These are phyloP conservation scores for Bibio marci DNA, from an alignment of 2,888 invertebrate genomes.

Conservation along the genomic window DNA sequence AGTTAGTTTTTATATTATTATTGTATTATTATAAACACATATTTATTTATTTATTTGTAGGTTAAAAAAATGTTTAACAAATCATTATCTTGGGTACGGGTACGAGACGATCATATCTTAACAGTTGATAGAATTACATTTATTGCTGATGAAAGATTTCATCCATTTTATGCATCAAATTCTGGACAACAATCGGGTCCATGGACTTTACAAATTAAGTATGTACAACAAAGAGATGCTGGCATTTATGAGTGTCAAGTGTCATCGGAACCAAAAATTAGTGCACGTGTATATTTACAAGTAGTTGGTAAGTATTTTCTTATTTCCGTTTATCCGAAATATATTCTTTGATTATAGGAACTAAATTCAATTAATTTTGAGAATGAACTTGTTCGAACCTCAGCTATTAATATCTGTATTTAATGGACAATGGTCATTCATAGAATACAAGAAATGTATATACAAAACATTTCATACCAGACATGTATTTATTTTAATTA, in stretches of 20 bases:
- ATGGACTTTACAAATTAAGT: slow-evolving; percentile 84
- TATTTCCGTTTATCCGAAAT: too few relatives aligned
- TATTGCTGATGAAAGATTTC: slow-evolving; percentile 85
- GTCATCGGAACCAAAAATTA: slow-evolving; percentile 87
- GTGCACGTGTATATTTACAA: slow-evolving; percentile 79
- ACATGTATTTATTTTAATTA: too few relatives aligned
- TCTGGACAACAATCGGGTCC: slow-evolving; percentile 38
- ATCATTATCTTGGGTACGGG: slow-evolving; percentile 83
- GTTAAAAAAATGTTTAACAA: slow-evolving; percentile 82
- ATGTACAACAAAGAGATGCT: slow-evolving; percentile 77
- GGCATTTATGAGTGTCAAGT: slow-evolving; percentile 91
- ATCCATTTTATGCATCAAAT: slow-evolving; percentile 62
- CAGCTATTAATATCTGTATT: too few relatives aligned
- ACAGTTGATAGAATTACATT: slow-evolving; percentile 74
- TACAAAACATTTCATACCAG: too few relatives aligned
- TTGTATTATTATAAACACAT: too few relatives aligned
- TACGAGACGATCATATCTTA: slow-evolving; percentile 77
- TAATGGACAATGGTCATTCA: too few relatives aligned
- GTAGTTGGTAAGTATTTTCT: slow-evolving; percentile 61
- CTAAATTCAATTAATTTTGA: too few relatives aligned
- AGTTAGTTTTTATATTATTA: too few relatives aligned
- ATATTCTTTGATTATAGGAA: too few relatives aligned
- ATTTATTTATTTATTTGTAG: slow-evolving; percentile 29
- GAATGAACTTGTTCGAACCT: too few relatives aligned
- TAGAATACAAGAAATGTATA: too few relatives aligned